Evolutionary conservation across 2,888 invertebrate genomes (phyloP).

Genomic region (Chymomyza fuscimana): DNA sequence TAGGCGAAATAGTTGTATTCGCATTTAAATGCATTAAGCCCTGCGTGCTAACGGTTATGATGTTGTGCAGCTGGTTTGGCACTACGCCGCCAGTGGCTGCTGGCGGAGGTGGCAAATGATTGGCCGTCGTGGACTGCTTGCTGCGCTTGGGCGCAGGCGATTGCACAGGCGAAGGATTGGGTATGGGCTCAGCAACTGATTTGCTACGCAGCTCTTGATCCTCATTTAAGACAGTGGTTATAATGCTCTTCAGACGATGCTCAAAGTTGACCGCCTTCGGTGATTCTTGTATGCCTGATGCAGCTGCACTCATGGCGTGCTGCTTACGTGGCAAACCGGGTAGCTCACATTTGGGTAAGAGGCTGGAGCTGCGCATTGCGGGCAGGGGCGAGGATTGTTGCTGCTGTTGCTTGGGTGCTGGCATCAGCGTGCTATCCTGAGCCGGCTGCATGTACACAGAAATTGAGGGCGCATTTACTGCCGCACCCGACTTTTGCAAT

Average conservation of each 20-base stretch:
- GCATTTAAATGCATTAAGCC: conserved; percentile 79
- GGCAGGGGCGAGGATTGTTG: conserved; percentile 37
- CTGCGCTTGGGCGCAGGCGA: conserved; percentile 71
- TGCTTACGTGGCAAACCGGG: conserved; percentile 49
- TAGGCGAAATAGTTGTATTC: conserved; percentile 79
- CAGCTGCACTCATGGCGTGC: conserved; percentile 17
- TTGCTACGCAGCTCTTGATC: conserved; percentile 83
- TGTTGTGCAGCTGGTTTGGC: conserved; percentile 75
- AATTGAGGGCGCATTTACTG: conserved; percentile 24
- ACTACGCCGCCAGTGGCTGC: conserved; percentile 48
- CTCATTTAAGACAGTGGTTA: conserved; percentile 92
- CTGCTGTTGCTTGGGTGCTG: conserved; percentile 75
- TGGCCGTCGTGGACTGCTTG: conserved; percentile 55
- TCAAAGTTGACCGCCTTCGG: conserved; percentile 93
- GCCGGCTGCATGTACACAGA: conserved; percentile 39
- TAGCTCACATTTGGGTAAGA: conserved; percentile 74
- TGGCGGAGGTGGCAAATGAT: conserved; percentile 75
- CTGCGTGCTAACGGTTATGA: conserved; percentile 78
- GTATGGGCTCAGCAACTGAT: conserved; percentile 43
- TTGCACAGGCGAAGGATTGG: conserved; percentile 48
- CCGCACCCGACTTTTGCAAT: conserved; percentile 17
- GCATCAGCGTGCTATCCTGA: conserved; percentile 78
- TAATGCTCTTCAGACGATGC: conserved; percentile 92
- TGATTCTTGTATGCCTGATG: conserved; percentile 83
- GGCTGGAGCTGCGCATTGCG: conserved; percentile 17